Evolutionary conservation across 1,140 invertebrate species (phyloP).

Genomic region (Aphidius ervi): DNA sequence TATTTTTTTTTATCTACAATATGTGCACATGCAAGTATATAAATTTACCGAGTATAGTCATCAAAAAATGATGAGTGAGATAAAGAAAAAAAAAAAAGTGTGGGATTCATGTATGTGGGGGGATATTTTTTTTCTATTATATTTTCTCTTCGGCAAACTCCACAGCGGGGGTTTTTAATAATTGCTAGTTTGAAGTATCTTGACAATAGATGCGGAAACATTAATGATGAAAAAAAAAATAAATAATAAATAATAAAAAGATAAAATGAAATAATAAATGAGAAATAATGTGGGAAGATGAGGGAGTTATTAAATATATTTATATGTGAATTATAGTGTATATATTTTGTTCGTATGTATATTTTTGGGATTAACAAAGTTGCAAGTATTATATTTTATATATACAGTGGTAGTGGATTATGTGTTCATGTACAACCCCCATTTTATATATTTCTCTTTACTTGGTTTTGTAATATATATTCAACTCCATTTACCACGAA

Average conservation of each 20-base stretch:
- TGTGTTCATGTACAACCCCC: not conserved
- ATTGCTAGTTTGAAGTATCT: slow-evolving; percentile 1
- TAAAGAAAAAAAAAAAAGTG: no score
- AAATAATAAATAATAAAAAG: not conserved
- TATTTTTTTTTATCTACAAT: no score
- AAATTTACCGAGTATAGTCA: no score
- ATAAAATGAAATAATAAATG: not conserved
- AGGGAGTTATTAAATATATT: not conserved
- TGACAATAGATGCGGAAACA: not conserved
- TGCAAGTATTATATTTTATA: not conserved
- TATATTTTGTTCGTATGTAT: no score
- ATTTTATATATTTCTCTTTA: no score
- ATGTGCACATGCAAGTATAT: no score
- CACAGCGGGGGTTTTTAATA: not conserved
- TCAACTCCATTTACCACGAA: not conserved
- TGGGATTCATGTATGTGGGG: no score
- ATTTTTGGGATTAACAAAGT: slow-evolving; percentile 31
- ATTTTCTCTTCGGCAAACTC: no score
- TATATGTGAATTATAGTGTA: no score
- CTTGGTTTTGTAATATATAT: no score
- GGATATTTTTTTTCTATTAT: no score
- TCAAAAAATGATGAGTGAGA: no score
- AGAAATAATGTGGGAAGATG: not conserved
- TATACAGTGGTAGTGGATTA: slow-evolving; percentile 31
- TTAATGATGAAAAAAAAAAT: not conserved